Percentiles rank a stretch among this genome's conserved stretches.
phyloP scores from a whole-genome alignment of 2,113 vertebrate species.

The Hyla sarda region DNA sequence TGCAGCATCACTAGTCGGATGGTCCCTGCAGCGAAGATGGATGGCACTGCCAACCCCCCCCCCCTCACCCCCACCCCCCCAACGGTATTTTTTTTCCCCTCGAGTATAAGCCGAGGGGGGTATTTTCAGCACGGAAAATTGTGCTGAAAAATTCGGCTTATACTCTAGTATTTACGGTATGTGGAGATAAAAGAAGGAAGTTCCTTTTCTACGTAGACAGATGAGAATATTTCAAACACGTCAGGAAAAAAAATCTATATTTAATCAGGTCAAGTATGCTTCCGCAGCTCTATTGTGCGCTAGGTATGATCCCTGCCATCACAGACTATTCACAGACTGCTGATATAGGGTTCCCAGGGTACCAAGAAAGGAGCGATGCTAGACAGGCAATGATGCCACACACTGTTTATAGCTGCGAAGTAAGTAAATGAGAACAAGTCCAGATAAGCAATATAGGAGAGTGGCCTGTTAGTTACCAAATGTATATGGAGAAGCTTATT shows the following conservation, averaged over 20 bases:
- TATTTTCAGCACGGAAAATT: no score
- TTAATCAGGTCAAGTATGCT: conserved; percentile 23
- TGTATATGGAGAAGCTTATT: no score
- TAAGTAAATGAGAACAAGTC: neutral
- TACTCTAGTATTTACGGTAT: no score
- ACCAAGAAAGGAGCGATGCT: neutral
- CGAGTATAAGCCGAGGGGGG: no score
- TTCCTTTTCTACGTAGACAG: neutral
- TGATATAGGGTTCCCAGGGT: neutral
- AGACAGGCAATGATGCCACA: neutral
- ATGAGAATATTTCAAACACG: conserved; percentile 2
- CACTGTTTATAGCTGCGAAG: neutral
- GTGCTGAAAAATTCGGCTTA: no score
- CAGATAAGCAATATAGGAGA: neutral
- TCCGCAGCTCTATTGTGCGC: neutral
- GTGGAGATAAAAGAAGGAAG: neutral
- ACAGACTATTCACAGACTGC: neutral
- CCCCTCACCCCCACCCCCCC: no score
- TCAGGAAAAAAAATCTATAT: conserved; percentile 25
- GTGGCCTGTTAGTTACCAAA: no score
- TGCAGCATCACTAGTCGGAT: no score
- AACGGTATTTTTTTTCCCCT: no score
- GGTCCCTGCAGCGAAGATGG: no score
- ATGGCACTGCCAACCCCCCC: no score
- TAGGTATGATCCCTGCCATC: neutral